These are phyloP conservation scores for Lysandra coridon DNA, from an alignment of 2,888 invertebrate genomes.

Conservation along the genomic window DNA sequence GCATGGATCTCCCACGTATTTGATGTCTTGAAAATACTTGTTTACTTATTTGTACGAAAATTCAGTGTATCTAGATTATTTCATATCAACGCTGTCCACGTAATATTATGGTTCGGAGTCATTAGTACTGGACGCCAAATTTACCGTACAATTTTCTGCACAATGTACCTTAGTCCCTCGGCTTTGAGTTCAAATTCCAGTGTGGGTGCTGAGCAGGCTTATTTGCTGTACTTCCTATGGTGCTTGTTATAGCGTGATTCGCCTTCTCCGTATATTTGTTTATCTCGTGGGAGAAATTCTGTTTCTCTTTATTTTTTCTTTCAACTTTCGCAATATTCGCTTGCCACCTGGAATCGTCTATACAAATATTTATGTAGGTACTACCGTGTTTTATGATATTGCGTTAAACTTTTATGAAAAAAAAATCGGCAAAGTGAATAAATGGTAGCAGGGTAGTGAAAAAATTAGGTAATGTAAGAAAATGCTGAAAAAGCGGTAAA, in stretches of 20 bases:
- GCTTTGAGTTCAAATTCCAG: neutral
- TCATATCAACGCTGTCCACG: slow-evolving; percentile 5
- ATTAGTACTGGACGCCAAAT: slow-evolving; percentile 31
- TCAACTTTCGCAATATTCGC: neutral
- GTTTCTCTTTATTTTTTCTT: slow-evolving; percentile 13
- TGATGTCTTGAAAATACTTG: too few relatives aligned
- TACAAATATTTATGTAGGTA: neutral
- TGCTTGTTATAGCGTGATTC: slow-evolving; percentile 18
- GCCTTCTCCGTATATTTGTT: slow-evolving; percentile 25
- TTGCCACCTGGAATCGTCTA: neutral
- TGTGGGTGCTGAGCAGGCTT: slow-evolving; percentile 10
- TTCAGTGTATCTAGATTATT: neutral
- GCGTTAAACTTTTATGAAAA: too few relatives aligned
- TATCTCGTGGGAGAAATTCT: slow-evolving; percentile 6
- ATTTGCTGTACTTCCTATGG: slow-evolving; percentile 29
- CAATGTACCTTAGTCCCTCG: neutral
- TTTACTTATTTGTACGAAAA: neutral
- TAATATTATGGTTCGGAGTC: slow-evolving; percentile 29
- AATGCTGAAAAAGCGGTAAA: too few relatives aligned
- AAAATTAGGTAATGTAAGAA: too few relatives aligned
- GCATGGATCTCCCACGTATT: too few relatives aligned
- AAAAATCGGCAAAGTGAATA: too few relatives aligned
- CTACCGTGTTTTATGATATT: neutral
- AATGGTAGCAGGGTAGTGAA: too few relatives aligned
- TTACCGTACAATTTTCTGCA: neutral